A percentile compares a stretch with the other conserved stretches of the same genome.
Conservation (phyloP, 2,888 invertebrate genomes). For the Agapostemon virescens region DNA sequence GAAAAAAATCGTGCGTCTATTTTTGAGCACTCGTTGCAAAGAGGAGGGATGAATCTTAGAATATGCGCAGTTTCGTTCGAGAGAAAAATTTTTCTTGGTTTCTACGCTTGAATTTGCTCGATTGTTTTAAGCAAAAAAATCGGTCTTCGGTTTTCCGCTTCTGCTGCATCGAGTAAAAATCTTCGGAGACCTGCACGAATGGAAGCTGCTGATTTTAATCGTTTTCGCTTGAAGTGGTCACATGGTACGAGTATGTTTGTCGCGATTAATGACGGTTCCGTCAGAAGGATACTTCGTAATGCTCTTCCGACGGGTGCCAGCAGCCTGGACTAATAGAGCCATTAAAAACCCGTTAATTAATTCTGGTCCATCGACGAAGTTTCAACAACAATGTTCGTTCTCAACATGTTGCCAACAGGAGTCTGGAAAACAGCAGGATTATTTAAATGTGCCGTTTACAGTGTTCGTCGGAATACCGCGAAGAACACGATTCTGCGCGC, state of each 20-base stretch:
- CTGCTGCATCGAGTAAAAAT: background rate
- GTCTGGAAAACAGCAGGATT: background rate
- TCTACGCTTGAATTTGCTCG: no score
- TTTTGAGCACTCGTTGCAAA: no score
- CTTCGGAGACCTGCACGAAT: background rate
- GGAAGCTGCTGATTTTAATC: background rate
- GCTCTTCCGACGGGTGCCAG: background rate
- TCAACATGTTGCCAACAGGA: background rate
- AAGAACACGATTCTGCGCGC: background rate
- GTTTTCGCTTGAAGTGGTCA: background rate
- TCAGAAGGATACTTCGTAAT: background rate
- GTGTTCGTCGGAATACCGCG: background rate
- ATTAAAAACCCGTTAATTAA: background rate
- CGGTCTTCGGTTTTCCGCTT: background rate
- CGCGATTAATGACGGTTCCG: background rate
- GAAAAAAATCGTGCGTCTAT: no score
- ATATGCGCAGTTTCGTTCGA: no score
- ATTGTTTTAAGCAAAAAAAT: no score
- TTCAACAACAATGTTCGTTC: background rate
- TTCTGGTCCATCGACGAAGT: background rate
- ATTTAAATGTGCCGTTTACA: background rate
- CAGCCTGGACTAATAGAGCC: background rate
- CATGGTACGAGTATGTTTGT: background rate
- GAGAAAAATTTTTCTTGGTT: no score
- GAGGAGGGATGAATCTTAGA: no score